Base-by-base conservation (phyloP, 2,113 vertebrate species). In the Hirundichthys speculiger region DNA sequence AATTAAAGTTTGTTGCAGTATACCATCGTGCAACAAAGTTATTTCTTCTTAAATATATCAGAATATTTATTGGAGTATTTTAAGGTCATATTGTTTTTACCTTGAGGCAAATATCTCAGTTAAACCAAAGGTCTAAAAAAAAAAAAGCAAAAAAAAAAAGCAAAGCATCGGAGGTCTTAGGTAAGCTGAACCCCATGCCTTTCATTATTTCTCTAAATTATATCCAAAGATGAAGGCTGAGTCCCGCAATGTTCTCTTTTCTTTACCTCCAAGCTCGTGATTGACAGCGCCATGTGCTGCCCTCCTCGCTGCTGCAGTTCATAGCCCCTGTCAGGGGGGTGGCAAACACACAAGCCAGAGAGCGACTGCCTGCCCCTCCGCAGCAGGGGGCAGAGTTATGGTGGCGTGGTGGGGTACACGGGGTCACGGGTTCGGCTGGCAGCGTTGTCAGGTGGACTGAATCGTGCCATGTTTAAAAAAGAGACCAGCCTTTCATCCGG, bases 231-330 rank as follows among this genome's bases (percentile, higher is more conserved):
- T 80, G 76, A 79, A 80, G 82, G 73, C 80, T 82, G 71, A 73
- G 84, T 65, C 56, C 75, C 2, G 69, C 60, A 47, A 47, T 14
- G 15, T 54, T 66, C 67, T 79, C 64, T 80, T 88, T 77, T 79
- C 69, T 81, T 84, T 85, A 80, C 79, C 79, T 84, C 85, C 79
- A 49, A 76, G 80, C 77, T 77, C 51, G 76, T 86, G 88, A 88
- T 76, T 88, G 86, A 88, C 84, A 86, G 86, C 80, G 30, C 85
- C 83, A 86, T 85, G 89, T 85, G 86, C 87, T 89, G 84, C 78
- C 89, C 86, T 79, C 65, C 56, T 86, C 50, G 80, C 81, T 58
- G 62, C 69, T 68, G 77, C 81, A 83, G 73, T 86, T 83, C 82
- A 87, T 81, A 80, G 82, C 79, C 77, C 87, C 86, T 83, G 86